Evolutionary conservation across 2,797 vertebrate genomes (phyloP).

Genomic region (Ctenosaura bakeri): DNA sequence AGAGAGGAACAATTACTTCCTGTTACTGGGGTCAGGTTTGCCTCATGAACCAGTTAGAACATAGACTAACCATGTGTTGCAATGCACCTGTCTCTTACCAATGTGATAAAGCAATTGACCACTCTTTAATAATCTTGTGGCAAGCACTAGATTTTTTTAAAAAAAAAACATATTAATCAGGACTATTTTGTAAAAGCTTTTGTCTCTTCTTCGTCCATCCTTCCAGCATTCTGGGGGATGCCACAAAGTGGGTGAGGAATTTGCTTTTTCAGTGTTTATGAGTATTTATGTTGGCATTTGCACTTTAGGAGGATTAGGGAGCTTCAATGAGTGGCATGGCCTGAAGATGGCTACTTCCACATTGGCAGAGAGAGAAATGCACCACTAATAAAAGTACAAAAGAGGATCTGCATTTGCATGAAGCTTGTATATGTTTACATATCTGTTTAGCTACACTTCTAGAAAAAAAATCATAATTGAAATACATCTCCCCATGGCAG

Average conservation of each 20-base stretch:
- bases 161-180: background rate
- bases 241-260: no score
- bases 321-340: background rate
- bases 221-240: background rate
- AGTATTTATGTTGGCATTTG: slow-evolving; percentile 21
- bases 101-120: background rate
- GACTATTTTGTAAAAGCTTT: background rate
- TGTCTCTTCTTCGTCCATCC: background rate
- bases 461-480: no score
- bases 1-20: no score
- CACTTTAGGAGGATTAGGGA: background rate
- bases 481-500: no score
- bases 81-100: background rate
- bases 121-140: background rate
- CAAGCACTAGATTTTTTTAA: background rate
- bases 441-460: no score
- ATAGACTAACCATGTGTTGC: background rate
- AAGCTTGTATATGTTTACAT: no score
- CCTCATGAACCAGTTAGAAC: no score
- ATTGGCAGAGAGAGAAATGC: background rate
- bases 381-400: no score
- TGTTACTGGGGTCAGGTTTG: no score
- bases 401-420: no score
- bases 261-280: background rate
- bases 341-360: background rate